A percentile compares a stretch with the other conserved stretches of the same genome.
Evolutionary conservation across 2,113 vertebrate genomes (phyloP).

Genomic region (Crotalus tigris): DNA sequence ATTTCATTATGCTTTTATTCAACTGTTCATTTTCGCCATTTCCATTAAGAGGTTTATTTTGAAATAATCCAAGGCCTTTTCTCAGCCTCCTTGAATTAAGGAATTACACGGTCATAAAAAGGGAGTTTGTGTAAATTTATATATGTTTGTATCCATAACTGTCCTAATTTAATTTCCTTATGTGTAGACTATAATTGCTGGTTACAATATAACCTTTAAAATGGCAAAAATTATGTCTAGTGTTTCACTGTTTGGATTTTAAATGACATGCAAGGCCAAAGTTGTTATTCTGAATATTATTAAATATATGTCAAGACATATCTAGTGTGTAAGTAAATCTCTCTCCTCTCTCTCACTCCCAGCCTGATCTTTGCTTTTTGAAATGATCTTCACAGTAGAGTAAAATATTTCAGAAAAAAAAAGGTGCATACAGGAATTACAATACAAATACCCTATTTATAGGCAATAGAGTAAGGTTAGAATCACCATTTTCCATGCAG

Average conservation of each 20-base stretch:
- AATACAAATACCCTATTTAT: not conserved
- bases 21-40: conserved; percentile 12
- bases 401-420: conserved; percentile 32
- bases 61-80: not conserved
- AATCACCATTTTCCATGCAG: not conserved
- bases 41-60: conserved; percentile 16
- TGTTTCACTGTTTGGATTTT: not conserved
- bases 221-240: not conserved
- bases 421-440: conserved; percentile 1
- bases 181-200: not conserved
- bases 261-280: not conserved
- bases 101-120: not conserved
- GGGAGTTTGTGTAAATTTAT: not conserved
- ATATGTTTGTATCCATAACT: not conserved
- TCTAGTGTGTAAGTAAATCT: not conserved
- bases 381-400: conserved; percentile 8
- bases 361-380: not conserved
- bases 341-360: not conserved
- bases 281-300: not conserved
- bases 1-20: conserved; percentile 19
- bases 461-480: not conserved
- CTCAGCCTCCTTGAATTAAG: not conserved
- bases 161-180: not conserved
- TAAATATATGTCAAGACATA: not conserved
- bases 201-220: not conserved